Conservation (phyloP, 2,888 invertebrate genomes). For the Hetaerina titia region DNA sequence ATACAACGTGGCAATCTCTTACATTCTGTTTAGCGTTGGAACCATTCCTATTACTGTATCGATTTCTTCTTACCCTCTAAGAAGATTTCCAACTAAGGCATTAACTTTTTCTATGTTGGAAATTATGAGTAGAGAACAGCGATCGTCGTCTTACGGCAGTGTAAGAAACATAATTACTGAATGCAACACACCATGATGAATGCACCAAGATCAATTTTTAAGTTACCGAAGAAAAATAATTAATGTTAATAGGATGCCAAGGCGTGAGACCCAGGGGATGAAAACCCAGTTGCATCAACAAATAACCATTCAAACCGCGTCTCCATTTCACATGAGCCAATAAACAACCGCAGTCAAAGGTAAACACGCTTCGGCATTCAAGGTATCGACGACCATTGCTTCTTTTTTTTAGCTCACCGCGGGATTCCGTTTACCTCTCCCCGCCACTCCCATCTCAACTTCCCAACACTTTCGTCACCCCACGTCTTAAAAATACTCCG, state of each 20-base stretch:
- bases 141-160: no score
- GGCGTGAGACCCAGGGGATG: background rate
- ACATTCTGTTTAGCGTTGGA: no score
- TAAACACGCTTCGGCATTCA: slow-evolving; percentile 41
- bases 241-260: background rate
- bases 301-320: slow-evolving; percentile 45
- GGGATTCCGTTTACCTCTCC: background rate
- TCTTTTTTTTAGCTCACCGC: background rate
- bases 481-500: slow-evolving; percentile 11
- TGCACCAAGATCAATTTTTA: no score
- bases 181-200: no score
- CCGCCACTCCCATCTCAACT: background rate
- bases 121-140: no score
- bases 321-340: slow-evolving; percentile 7
- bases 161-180: no score
- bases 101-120: no score
- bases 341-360: background rate
- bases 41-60: no score
- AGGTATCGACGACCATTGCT: background rate
- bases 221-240: background rate
- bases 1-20: no score
- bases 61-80: no score
- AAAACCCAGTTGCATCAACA: background rate
- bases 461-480: slow-evolving; percentile 13
- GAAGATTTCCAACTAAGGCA: no score